Base-by-base conservation (phyloP, 1,140 invertebrate genomes). In the Penaeus chinensis region DNA sequence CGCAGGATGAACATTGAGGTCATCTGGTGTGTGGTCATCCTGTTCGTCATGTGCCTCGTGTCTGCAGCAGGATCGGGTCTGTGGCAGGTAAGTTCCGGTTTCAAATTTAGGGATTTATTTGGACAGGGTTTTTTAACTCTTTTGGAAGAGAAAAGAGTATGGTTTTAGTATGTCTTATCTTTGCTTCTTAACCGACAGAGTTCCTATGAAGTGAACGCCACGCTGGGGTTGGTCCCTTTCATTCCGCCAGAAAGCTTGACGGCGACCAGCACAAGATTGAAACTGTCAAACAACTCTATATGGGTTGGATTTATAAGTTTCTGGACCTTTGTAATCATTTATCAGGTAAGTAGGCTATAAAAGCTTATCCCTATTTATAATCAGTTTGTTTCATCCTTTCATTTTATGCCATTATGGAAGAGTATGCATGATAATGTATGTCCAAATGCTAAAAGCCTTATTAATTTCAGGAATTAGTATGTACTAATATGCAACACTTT, bases 1-100 rank as follows among this genome's bases (percentile, higher is more conserved):
- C 94, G 95, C 89, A 95, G 96, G 92, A 99, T 99, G 95, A 99
- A 99, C 93, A 94, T 96, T 80, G 98, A 99, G 93, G 96, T 99
- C 47, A 95, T 99, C 90, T 99, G 97, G 96, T 99, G 98, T 93
- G 97, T 99, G 78, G 94, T 98, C 83, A 97, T 99, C 90, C 93
- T 99, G 83, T 93, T 99, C 82, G 94, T 99, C 62, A 93, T 99
- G 77, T 99, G 98, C 92, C 94, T 98, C 89, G 94, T 97, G 89
- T 98, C 98, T 89, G 97, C 98, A 62, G 95, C 97, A 90, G 97
- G 97, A 60, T 97, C 96, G 92, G 96, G 95, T 90, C 92, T 98
- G 60, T 99, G 97, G 97, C 93, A 97, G 63, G 89, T 87, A 85
- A 81, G 71, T 84, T 93, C 93, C 82, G 92, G 94, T 20, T 61